Conservation (phyloP, 1,140 invertebrate genomes). For the Catajapyx aquilonaris region DNA sequence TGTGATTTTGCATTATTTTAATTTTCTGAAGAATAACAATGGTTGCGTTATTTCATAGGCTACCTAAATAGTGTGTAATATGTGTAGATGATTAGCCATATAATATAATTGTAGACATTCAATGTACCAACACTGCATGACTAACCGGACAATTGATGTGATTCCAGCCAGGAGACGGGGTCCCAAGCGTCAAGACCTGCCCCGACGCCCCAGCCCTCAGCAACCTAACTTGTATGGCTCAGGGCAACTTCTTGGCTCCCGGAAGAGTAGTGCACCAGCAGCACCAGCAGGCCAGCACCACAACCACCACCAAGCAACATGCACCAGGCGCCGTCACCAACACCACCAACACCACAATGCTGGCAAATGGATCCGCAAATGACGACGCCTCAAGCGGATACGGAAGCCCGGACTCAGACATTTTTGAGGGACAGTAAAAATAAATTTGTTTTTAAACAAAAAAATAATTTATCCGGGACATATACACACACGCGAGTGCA, state of each 20-base stretch:
- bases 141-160: background rate
- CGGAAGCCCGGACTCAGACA: conserved; percentile 37
- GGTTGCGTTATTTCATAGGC: too few relatives aligned
- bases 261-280: conserved; percentile 9
- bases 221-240: conserved; percentile 6
- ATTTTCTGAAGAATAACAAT: too few relatives aligned
- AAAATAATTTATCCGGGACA: too few relatives aligned
- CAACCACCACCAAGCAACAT: conserved; percentile 4
- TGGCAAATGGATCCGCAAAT: conserved; percentile 15
- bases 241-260: conserved; percentile 10
- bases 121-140: background rate
- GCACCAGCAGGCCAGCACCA: conserved; percentile 1
- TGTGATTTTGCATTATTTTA: too few relatives aligned
- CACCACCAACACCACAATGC: too few relatives aligned
- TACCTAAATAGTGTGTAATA: too few relatives aligned
- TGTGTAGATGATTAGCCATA: too few relatives aligned
- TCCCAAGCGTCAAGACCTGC: conserved; percentile 5
- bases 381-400: conserved; percentile 36
- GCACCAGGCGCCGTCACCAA: conserved; percentile 5
- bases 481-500: too few relatives aligned
- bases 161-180: background rate
- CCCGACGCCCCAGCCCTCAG: conserved; percentile 1
- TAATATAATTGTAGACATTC: too few relatives aligned
- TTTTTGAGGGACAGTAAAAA: conserved; percentile 24
- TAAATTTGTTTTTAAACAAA: too few relatives aligned